Conservation (phyloP, 2,797 vertebrate species). For the Lateolabrax maculatus region DNA sequence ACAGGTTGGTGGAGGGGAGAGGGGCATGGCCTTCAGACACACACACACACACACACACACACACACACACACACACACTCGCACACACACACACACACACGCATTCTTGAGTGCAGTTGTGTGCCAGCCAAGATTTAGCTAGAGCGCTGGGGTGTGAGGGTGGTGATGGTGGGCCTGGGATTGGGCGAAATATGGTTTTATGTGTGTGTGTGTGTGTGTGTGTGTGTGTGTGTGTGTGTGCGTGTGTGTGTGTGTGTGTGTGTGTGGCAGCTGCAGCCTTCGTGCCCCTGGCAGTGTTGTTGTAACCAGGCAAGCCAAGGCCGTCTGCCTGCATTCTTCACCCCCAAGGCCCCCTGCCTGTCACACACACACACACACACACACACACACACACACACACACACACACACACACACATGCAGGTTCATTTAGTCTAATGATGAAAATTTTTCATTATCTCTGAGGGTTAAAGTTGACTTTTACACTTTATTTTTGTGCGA, state of each 20-base stretch:
- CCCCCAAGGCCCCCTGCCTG: conserved; percentile 56
- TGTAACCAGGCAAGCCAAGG: conserved; percentile 82
- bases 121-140: conserved; percentile 73
- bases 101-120: conserved; percentile 64
- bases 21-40: conserved; percentile 65
- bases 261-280: conserved; percentile 78
- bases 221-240: conserved; percentile 43
- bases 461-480: background rate
- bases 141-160: conserved; percentile 68
- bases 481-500: background rate
- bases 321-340: conserved; percentile 80
- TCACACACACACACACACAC: conserved; percentile 36
- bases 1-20: conserved; percentile 73
- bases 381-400: conserved; percentile 26
- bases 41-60: conserved; percentile 49
- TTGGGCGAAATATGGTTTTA: conserved; percentile 70
- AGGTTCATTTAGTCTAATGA: conserved; percentile 20
- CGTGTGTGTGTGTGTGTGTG: conserved; percentile 40
- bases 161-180: conserved; percentile 71
- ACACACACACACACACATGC: conserved; percentile 19
- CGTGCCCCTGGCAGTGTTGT: conserved; percentile 80
- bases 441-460: conserved; percentile 25
- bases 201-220: conserved; percentile 45
- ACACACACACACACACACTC: conserved; percentile 39
- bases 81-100: conserved; percentile 46